phyloP scores from a whole-genome alignment of 2,888 invertebrate species.

The Sisyra terminalis region DNA sequence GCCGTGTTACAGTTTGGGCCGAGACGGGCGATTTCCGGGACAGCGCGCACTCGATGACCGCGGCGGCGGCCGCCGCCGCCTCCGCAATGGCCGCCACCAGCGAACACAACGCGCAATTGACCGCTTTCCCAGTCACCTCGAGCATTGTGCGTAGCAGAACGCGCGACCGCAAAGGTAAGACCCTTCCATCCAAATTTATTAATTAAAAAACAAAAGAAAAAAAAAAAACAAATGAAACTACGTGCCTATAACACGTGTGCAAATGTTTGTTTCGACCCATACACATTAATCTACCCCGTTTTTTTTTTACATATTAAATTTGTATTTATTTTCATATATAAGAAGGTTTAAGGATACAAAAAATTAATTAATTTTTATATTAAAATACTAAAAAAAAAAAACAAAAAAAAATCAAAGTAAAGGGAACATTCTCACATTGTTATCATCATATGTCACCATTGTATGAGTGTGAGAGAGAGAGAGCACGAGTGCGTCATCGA shows the following conservation, averaged over 20 bases:
- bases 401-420: too few relatives aligned
- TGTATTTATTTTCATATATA: too few relatives aligned
- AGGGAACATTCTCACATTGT: too few relatives aligned
- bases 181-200: neutral
- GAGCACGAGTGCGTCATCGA: neutral
- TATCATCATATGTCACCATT: neutral
- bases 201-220: too few relatives aligned
- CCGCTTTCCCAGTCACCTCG: too few relatives aligned
- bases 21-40: conserved; percentile 79
- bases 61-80: conserved; percentile 37
- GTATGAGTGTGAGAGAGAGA: neutral
- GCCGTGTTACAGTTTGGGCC: conserved; percentile 63
- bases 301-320: too few relatives aligned
- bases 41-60: conserved; percentile 49
- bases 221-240: too few relatives aligned
- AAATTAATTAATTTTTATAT: neutral
- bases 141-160: conserved; percentile 26
- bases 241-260: too few relatives aligned
- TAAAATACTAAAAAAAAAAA: neutral
- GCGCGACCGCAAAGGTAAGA: conserved; percentile 47
- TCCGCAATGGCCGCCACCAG: conserved; percentile 28
- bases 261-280: too few relatives aligned
- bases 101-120: too few relatives aligned
- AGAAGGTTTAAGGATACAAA: neutral
- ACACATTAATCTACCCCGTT: too few relatives aligned